Base-by-base conservation (phyloP, 2,797 vertebrate species). In the Meriones psammophilus region DNA sequence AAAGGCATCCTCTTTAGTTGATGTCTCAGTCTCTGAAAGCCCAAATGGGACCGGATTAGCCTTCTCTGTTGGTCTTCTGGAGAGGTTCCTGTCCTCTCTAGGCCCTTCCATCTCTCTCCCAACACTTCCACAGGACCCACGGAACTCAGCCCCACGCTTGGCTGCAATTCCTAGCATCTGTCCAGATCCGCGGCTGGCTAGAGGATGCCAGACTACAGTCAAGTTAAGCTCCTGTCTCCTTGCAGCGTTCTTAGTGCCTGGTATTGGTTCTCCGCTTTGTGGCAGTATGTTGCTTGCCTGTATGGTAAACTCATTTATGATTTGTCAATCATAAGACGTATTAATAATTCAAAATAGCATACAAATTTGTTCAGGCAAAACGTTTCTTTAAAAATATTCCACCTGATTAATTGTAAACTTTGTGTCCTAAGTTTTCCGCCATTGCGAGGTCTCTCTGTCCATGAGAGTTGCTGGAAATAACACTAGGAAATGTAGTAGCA, bases 321-420 rank as follows among this genome's bases (percentile, higher is more conserved):
- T 76, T 39, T 28, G 7, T 77, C 86, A 2, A 62, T 88, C 33
- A 39, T 81, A 85, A 89, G 13, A 71, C 66, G 1, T 9, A 91
- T 94, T 74, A 73, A 14, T 66, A 60, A 56, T 76, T 68, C 1
- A 84, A 92, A 87, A 62, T 18, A 88, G 39, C 64, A 62, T 3
- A 58, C 9, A 60, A 56, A 56, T 56, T 56, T 56, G 56, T 56
- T 56, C 14, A 56, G 56, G 56, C 56, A 56, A 56, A 14, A 17
- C 8, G 17, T 13, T 56, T 56, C 56, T 56, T 56, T 56, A 56
- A 56, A 14, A 56, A 17, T 15, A 56, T 56, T 56, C 9, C 87
- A 30, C 24, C 58, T 0, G 87, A 66, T 68, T 92, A 68, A 84
- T 22, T 92, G 50, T 84, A 81, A 86, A 92, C 81, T 89, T 90